Conservation (phyloP, 2,888 invertebrate species). For the Cephus spinipes region DNA sequence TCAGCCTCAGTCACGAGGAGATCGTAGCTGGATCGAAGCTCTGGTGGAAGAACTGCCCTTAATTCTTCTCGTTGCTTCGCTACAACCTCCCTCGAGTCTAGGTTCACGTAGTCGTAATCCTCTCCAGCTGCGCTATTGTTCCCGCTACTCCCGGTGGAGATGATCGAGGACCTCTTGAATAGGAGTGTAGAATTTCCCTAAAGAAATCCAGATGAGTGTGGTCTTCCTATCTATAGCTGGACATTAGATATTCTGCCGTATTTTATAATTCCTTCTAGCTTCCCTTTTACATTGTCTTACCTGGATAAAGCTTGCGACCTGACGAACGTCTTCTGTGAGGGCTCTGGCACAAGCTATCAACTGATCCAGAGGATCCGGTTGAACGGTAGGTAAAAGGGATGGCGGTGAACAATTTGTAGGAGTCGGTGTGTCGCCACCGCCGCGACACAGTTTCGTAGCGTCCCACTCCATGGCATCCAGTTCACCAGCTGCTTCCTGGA, state of each 20-base stretch:
- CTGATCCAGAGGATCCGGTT: conserved; percentile 87
- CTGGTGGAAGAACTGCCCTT: conserved; percentile 78
- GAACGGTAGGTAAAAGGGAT: conserved; percentile 44
- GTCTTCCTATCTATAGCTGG: background rate
- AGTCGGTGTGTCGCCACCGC: conserved; percentile 60
- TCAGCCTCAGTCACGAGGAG: conserved; percentile 81
- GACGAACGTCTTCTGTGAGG: conserved; percentile 88
- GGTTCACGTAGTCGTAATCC: conserved; percentile 92
- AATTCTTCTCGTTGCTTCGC: conserved; percentile 81
- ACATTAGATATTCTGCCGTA: background rate
- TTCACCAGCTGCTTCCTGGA: conserved; percentile 81
- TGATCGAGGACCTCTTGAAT: conserved; percentile 74
- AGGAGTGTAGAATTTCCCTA: conserved; percentile 83
- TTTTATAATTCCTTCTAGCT: background rate
- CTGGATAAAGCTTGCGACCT: conserved; percentile 90
- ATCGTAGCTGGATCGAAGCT: conserved; percentile 81
- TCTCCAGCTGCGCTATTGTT: conserved; percentile 77
- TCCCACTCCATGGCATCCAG: conserved; percentile 86
- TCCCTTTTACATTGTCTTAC: conserved; percentile 33
- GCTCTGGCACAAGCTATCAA: conserved; percentile 88
- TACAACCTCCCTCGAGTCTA: conserved; percentile 80
- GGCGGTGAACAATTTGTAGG: conserved; percentile 70
- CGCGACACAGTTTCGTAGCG: conserved; percentile 72
- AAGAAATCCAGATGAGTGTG: conserved; percentile 18
- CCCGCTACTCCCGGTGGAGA: conserved; percentile 56